Evolutionary conservation across 2,888 invertebrate species (phyloP).

Genomic region (Dynastes tityus): DNA sequence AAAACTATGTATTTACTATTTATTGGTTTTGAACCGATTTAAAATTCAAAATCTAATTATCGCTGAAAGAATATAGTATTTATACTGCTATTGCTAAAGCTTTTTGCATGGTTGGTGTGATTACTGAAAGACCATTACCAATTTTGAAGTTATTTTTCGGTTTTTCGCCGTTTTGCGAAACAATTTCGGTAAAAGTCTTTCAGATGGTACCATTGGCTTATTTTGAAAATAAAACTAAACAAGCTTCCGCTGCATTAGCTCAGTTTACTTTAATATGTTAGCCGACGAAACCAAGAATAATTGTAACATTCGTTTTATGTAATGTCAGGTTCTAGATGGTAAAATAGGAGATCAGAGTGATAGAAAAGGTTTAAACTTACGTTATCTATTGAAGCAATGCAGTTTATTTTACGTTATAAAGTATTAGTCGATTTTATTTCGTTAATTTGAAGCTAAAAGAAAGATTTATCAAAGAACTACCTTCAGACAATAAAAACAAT

Average conservation of each 20-base stretch:
- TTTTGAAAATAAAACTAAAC: slow-evolving; percentile 14
- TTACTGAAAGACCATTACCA: slow-evolving; percentile 33
- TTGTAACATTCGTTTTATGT: slow-evolving; percentile 2
- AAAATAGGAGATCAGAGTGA: too few relatives aligned
- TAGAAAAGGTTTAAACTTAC: too few relatives aligned
- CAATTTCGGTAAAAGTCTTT: slow-evolving; percentile 20
- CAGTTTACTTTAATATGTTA: slow-evolving; percentile 26
- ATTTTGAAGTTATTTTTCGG: background rate
- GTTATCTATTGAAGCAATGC: too few relatives aligned
- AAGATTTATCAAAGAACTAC: too few relatives aligned
- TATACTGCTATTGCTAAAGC: slow-evolving; percentile 64
- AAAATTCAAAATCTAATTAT: background rate
- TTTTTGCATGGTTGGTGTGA: slow-evolving; percentile 57
- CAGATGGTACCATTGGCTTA: slow-evolving; percentile 21
- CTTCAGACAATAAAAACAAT: too few relatives aligned
- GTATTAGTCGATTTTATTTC: too few relatives aligned
- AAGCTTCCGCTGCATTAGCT: slow-evolving; percentile 31
- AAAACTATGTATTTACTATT: slow-evolving; percentile 47
- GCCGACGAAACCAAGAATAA: background rate
- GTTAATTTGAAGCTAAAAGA: too few relatives aligned
- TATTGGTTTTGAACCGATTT: slow-evolving; percentile 25
- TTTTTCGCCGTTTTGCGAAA: background rate
- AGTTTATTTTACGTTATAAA: too few relatives aligned
- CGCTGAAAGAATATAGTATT: slow-evolving; percentile 52
- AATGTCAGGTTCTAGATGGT: background rate